Base-by-base conservation (phyloP, 2,113 vertebrate genomes). In the Cyprinodon brontotheroides region DNA sequence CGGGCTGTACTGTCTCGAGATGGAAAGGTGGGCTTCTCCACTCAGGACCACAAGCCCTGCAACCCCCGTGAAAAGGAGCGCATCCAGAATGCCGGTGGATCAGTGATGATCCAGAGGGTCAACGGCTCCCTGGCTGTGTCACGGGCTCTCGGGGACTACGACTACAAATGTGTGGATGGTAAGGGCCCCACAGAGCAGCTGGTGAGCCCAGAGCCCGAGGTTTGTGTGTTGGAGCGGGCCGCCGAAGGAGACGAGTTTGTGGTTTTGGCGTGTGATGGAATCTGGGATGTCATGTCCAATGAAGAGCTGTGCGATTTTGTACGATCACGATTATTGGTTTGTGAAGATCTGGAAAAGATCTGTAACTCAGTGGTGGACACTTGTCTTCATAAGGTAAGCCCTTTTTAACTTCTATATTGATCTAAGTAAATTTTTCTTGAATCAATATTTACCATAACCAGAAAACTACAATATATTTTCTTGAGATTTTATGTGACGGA, bases 271-370 rank as follows among this genome's bases (percentile, higher is more conserved):
- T 99, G 98, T 73, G 98, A 99, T 79, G 98, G 98, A 77, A 98
- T 99, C 95, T 99, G 98, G 98, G 98, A 99, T 87, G 98, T 99
- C 90, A 99, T 99, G 97, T 97, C 96, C 95, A 99, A 99, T 48
- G 97, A 99, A 94, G 98, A 99, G 94, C 96, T 99, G 87, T 98
- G 97, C 88, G 96, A 98, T 89, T 99, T 95, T 93, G 96, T 99
- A 84, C 96, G 95, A 88, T 99, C 97, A 87, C 96, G 98, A 88
- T 96, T 99, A 91, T 94, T 96, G 94, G 95, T 99, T 82, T 97
- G 95, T 68, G 96, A 97, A 78, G 97, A 99, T 92, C 95, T 99
- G 93, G 98, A 99, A 94, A 98, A 96, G 93, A 96, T 99, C 83
- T 99, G 98, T 95, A 98, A 98, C 95, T 95, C 96, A 75, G 97